Evolutionary conservation across 2,797 vertebrate genomes (phyloP).

Genomic region (Tapirus indicus): DNA sequence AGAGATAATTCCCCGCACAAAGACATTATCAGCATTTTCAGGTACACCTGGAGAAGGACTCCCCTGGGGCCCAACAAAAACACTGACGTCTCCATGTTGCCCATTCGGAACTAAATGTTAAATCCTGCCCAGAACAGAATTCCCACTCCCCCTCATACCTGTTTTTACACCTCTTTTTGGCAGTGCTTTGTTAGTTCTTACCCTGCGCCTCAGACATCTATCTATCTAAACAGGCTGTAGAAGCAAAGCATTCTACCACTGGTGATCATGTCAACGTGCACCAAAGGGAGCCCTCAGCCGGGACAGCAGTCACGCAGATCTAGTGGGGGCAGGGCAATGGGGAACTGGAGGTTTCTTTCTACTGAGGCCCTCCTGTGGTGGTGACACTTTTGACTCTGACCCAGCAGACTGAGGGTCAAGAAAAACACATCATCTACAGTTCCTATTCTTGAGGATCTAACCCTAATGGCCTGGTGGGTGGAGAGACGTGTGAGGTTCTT

Average conservation of each 20-base stretch:
- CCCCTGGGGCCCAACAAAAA: not conserved
- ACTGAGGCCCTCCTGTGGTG: not conserved
- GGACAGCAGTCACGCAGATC: not conserved
- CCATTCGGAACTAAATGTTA: not conserved
- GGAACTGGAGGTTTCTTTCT: not conserved
- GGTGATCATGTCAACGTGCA: not conserved
- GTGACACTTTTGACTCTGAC: not conserved
- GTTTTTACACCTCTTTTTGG: slow-evolving; percentile 30
- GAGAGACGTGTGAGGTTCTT: not conserved
- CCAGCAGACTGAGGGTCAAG: not conserved
- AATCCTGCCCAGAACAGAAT: not conserved
- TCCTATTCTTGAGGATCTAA: not conserved
- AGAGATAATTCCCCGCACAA: not conserved
- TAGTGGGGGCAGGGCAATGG: not conserved
- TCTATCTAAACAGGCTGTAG: slow-evolving; percentile 46
- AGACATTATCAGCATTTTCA: not conserved
- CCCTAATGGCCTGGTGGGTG: not conserved
- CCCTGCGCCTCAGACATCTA: slow-evolving; percentile 33
- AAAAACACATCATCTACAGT: not conserved
- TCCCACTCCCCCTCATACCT: not conserved
- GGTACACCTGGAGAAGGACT: not conserved
- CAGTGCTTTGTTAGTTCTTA: slow-evolving; percentile 1
- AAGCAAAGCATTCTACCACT: slow-evolving; percentile 21
- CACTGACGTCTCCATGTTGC: not conserved
- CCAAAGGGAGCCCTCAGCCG: slow-evolving; percentile 29